Conservation (phyloP, 2,888 invertebrate species). For the Gastracanthus pulcherrimus region DNA sequence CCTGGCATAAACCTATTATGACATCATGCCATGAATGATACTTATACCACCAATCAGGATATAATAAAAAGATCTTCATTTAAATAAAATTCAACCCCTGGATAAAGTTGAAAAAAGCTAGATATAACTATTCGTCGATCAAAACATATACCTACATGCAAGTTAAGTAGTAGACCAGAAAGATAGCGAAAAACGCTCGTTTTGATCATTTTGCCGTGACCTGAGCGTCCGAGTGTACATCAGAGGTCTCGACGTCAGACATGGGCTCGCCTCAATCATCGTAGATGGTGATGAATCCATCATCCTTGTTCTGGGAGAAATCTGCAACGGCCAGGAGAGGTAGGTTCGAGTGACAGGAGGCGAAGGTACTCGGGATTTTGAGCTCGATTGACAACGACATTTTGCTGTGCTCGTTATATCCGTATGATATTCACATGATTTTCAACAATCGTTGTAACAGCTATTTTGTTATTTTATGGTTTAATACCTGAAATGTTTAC, state of each 20-base stretch:
- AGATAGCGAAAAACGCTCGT: no score
- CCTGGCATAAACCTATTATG: no score
- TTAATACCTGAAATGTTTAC: background rate
- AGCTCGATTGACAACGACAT: conserved; percentile 91
- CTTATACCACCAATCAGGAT: no score
- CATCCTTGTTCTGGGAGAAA: conserved; percentile 92
- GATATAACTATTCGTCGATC: no score
- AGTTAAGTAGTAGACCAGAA: no score
- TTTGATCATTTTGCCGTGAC: no score
- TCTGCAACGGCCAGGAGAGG: conserved; percentile 92
- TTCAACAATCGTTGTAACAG: no score
- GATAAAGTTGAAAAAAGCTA: no score
- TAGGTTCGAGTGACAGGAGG: conserved; percentile 90
- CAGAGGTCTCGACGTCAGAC: conserved; percentile 87
- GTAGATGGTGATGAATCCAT: conserved; percentile 91
- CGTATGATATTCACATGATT: background rate
- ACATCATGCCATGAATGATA: no score
- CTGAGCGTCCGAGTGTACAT: conserved; percentile 87
- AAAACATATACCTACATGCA: no score
- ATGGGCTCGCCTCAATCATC: conserved; percentile 90
- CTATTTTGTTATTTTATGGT: background rate
- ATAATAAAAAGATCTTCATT: no score
- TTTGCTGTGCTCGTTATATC: background rate
- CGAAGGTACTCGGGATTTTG: conserved; percentile 88
- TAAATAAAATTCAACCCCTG: no score